phyloP scores from a whole-genome alignment of 1,140 invertebrate species.

The Bombus cullumanus region DNA sequence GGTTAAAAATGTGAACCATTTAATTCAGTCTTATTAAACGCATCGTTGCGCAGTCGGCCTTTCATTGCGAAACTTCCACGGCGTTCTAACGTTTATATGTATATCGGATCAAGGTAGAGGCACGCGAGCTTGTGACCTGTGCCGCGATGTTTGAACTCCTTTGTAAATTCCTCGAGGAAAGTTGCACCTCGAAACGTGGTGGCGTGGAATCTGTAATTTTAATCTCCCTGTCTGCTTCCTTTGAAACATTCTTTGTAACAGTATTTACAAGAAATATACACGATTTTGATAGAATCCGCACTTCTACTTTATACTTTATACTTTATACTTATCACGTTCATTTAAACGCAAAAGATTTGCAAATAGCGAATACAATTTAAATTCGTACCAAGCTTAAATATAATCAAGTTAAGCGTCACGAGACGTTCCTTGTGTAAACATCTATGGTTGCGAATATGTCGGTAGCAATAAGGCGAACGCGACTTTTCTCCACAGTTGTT shows the following conservation, averaged over 20 bases:
- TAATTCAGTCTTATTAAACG: slow-evolving; percentile 20
- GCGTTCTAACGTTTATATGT: background rate
- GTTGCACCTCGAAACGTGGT: background rate
- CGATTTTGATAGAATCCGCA: no score
- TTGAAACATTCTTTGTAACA: background rate
- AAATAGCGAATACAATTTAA: background rate
- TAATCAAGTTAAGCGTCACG: background rate
- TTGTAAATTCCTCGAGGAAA: slow-evolving; percentile 7
- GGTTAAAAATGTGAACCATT: slow-evolving; percentile 20
- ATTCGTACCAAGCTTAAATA: background rate
- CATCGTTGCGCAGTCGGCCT: background rate
- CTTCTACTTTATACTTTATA: no score
- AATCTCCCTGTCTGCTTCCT: background rate
- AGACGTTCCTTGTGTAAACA: slow-evolving; percentile 23
- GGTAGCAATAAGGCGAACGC: background rate
- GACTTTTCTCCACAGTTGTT: background rate
- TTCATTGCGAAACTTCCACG: slow-evolving; percentile 10
- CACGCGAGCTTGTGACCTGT: background rate
- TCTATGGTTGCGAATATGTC: background rate
- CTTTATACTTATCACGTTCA: no score
- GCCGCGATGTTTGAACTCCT: slow-evolving; percentile 13
- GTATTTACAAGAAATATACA: background rate
- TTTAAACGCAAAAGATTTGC: background rate
- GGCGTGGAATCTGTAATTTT: slow-evolving; percentile 8
- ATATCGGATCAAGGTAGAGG: background rate